Conservation (phyloP, 2,113 vertebrate species). For the Lota lota region DNA sequence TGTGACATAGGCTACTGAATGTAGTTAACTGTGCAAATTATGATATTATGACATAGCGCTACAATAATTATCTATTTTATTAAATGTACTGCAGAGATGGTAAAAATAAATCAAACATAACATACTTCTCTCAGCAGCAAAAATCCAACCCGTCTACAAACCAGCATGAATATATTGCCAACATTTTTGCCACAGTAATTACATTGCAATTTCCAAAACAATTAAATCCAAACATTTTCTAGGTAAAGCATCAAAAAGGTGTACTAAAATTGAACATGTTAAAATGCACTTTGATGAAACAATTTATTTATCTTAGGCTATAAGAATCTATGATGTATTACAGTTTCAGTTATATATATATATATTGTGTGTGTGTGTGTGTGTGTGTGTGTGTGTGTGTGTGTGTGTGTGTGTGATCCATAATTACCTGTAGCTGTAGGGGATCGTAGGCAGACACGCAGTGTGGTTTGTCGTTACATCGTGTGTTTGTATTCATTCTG, state of each 20-base stretch:
- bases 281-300: not conserved
- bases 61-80: not conserved
- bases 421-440: not conserved
- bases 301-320: no score
- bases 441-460: not conserved
- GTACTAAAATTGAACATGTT: not conserved
- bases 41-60: not conserved
- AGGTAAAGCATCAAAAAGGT: not conserved
- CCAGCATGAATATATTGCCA: no score
- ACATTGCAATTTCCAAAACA: no score
- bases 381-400: slow-evolving; percentile 14
- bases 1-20: not conserved
- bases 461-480: not conserved
- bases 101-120: no score
- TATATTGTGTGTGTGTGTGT: slow-evolving; percentile 11
- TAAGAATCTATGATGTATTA: no score
- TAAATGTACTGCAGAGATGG: not conserved
- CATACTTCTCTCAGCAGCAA: no score
- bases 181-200: no score
- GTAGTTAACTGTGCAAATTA: not conserved
- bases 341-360: not conserved
- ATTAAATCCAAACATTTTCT: no score
- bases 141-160: no score
- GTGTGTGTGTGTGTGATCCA: slow-evolving; percentile 6
- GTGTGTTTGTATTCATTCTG: slow-evolving; percentile 12